Evolutionary conservation across 2,888 invertebrate genomes (phyloP), one percentile per base, ranked within the genome.

Genomic region (Eledona agricola): DNA sequence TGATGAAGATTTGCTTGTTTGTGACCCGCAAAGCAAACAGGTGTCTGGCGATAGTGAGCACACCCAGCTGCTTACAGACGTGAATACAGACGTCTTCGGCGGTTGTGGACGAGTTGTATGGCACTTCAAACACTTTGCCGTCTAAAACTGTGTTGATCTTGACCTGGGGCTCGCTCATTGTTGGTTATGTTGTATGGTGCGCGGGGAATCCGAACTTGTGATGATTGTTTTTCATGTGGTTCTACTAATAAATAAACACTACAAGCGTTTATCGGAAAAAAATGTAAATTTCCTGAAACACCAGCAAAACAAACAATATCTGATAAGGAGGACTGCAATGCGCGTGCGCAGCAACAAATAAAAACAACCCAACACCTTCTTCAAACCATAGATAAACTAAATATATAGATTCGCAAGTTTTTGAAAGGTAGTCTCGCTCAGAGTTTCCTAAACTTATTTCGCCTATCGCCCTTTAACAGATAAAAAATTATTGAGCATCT

Each of bases 11-110:
- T 62, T 82, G 81, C 47, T 81, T 81, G 25, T 82, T 81, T 64
- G 80, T 81, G 60, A 86, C 79, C 66, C 89, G 80, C 29, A 94
- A 75, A 7, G 88, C 87, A 78, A 93, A 94, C 35, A 94, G 78
- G 65, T 90, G 86, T 53, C 90, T 80, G 25, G 88, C 86, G 16
- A 89, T 78, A 2, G 92, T 90, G 42, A 88, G 84, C 69, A 95
- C 90, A 5, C 82, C 82, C 58, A 89, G 78, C 57, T 82, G 78
- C 72, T 86, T 87, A 67, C 90, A 90, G 57, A 90, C 77, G 69
- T 82, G 73, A 60, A 84, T 81, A 67, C 89, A 86, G 22, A 89
- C 79, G 66, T 89, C 87, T 73, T 92, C 92, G 15, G 84, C 85
- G 20, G 82, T 73, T 71, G 80, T 77, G 15, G 54, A 29, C n/a